Base-by-base conservation (phyloP, 2,797 vertebrate species). In the Balearica regulorum region DNA sequence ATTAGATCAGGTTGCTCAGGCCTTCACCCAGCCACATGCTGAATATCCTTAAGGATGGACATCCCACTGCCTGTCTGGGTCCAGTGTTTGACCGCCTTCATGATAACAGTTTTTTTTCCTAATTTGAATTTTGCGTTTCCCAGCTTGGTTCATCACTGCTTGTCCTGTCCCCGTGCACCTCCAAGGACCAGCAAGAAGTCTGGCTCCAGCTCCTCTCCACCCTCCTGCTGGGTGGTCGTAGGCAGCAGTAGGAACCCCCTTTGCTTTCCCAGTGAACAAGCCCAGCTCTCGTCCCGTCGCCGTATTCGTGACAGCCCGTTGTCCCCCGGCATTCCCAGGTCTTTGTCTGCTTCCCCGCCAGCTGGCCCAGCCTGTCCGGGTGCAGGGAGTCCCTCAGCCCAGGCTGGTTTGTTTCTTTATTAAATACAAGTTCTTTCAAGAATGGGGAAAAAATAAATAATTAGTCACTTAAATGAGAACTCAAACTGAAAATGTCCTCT, bases 271-370 rank as follows among this genome's bases (percentile, higher is more conserved):
- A 19, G 12, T 48, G 26, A 49, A 37, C 20, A 79, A 13, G 39
- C 31, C 46, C 64, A 85, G 0, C 35, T 77, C 64, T 31, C 3
- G 5, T 29, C n/a, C n/a, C 58, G 60, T 76, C 25, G 29, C 37
- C 0, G 0, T 80, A 29, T 19, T 57, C 1, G 0, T 44, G 37
- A 41, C 87, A 79, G n/a, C 14, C n/a, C 48, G 2, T 57, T 64
- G 54, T 71, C 24, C 44, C 13, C 28, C 9, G 3, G 20, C 26
- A 9, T 28, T 75, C 24, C 57, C 65, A 16, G 35, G 5, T 64
- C 53, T 48, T 66, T 33, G 20, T 51, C 54, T 25, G 12, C 46
- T 41, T 58, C 29, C 28, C 24, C 2, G 2, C 17, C 44, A 54
- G 19, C 31, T 22, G 54, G 14, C 35, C 39, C 44, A 76, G 68